Percentiles rank a stretch among this genome's conserved stretches.
Evolutionary conservation across 2,797 vertebrate species (phyloP).

Genomic region (Chrysocyon brachyurus): DNA sequence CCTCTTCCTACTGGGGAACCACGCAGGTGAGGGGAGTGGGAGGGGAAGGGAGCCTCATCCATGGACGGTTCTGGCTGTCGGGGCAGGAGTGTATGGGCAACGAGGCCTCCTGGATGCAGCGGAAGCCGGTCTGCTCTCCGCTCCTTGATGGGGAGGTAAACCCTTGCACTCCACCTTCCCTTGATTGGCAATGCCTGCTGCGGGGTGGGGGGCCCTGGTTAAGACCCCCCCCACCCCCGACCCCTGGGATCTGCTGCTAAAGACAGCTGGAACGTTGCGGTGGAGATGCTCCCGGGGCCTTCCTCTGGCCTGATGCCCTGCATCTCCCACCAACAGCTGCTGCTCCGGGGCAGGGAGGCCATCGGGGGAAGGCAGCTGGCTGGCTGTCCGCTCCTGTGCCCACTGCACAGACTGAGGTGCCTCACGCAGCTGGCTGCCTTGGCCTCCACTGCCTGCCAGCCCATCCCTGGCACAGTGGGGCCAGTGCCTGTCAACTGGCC

Average conservation of each 20-base stretch:
- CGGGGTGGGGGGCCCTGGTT: not conserved
- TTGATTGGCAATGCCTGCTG: not conserved
- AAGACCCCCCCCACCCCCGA: not conserved
- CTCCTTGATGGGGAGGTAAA: not conserved
- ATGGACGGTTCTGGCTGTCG: not conserved
- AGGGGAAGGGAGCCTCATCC: not conserved
- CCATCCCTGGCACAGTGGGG: not conserved
- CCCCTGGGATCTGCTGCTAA: not conserved
- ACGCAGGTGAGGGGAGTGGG: not conserved
- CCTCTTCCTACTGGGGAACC: not conserved
- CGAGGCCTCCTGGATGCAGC: not conserved
- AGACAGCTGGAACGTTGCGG: not conserved
- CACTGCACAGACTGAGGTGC: not conserved
- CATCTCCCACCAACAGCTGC: not conserved
- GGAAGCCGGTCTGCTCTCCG: not conserved
- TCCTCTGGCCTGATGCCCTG: not conserved
- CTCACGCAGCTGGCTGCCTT: not conserved
- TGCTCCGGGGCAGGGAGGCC: not conserved
- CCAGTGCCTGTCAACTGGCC: slow-evolving; percentile 44
- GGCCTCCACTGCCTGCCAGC: not conserved
- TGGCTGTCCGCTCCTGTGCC: not conserved
- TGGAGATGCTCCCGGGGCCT: not conserved
- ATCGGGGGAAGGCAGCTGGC: not conserved
- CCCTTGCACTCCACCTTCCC: not conserved
- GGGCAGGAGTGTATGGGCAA: not conserved